Evolutionary conservation across 2,113 vertebrate genomes (phyloP).

Genomic region (Columbina picui): DNA sequence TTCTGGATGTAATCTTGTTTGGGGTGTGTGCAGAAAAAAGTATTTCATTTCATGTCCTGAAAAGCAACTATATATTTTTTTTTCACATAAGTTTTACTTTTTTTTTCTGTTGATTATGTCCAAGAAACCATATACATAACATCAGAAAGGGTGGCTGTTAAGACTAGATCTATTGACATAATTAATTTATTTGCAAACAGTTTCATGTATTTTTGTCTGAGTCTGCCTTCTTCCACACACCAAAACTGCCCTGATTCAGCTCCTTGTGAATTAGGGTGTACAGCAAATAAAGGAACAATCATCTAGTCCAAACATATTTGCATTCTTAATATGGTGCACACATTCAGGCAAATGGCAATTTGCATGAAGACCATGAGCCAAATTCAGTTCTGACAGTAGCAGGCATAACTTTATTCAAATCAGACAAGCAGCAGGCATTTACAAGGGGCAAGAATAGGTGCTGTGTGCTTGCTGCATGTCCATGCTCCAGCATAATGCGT

Average conservation of each 20-base stretch:
- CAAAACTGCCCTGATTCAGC: slow-evolving; percentile 49
- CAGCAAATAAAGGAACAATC: slow-evolving; percentile 61
- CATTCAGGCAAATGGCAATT: slow-evolving; percentile 60
- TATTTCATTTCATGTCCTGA: not conserved
- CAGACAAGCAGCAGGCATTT: slow-evolving; percentile 22
- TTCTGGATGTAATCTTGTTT: not conserved
- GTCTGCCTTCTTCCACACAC: slow-evolving; percentile 12
- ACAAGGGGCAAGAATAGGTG: slow-evolving; percentile 4
- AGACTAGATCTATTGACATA: slow-evolving; percentile 26
- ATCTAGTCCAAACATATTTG: slow-evolving; percentile 69
- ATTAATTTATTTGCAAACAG: slow-evolving; percentile 69
- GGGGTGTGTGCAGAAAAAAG: not conserved
- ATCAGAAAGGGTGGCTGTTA: not conserved
- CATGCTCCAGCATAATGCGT: not conserved
- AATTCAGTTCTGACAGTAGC: slow-evolving; percentile 58
- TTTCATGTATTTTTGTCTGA: slow-evolving; percentile 41
- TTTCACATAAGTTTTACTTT: not conserved
- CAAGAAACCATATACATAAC: not conserved
- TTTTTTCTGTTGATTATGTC: not conserved
- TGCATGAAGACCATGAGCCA: slow-evolving; percentile 63
- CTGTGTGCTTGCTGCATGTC: not conserved
- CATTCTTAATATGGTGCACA: slow-evolving; percentile 68
- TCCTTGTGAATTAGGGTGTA: slow-evolving; percentile 52
- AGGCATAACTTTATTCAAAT: slow-evolving; percentile 64
- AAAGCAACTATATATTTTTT: not conserved